Base-by-base conservation (phyloP, 1,140 invertebrate genomes). In the Thereuonema tuberculata region DNA sequence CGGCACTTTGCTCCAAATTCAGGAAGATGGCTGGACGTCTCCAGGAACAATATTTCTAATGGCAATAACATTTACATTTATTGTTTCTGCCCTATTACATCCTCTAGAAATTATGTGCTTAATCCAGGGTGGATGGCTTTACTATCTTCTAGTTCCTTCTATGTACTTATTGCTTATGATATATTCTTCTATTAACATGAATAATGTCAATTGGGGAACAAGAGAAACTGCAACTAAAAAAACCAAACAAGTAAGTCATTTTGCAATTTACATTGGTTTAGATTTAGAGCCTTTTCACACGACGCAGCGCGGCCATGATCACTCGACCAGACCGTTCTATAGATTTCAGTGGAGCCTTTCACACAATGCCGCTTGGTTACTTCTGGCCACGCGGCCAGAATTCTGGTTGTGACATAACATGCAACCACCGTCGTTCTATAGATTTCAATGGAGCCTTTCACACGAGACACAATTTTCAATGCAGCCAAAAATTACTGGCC, bases 161-260 rank as follows among this genome's bases (percentile, higher is more conserved):
- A 94, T 93, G 89, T 95, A 94, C 68, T 82, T 94, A 79, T 74
- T 95, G 60, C 78, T 95, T 15, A 88, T 92, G 47, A 87, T 95
- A 55, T 95, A 91, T 68, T 89, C 89, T 0, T 74, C 94, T 0
- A 91, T 89, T 67, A 95, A 95, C 68, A 77, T 95, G 69, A 89
- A 95, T 70, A 85, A 87, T 64, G 85, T 93, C 0, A 84, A 82
- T 0, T 95, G 91, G 92, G 91, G 92, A 17, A 97, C 93, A 0
- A 75, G 93, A 59, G 92, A 95, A 71, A 74, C 76, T 1, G 69
- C 61, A 53, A 25, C 49, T 28, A 69, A 64, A 54, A 70, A 74
- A 64, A 73, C 71, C 0, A 74, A 76, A 21, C 68, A 66, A 17
- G 73, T 62, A 54, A 57, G 47, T 52, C 17, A 24, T 12, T 50